Conservation (phyloP, 2,113 vertebrate genomes). For the Sporophila hypoxantha region DNA sequence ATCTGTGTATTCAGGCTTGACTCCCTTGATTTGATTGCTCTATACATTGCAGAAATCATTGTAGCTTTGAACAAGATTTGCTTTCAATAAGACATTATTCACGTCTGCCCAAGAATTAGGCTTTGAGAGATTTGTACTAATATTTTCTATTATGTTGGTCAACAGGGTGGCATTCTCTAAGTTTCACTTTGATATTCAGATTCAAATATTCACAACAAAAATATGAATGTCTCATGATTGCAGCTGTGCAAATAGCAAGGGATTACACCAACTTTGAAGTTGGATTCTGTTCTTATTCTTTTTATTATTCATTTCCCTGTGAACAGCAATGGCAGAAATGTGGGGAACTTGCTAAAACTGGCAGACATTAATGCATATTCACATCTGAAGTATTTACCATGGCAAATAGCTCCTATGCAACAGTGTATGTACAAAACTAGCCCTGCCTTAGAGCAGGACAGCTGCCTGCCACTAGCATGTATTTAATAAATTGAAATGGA, state of each 20-base stretch:
- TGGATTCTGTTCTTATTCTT: constrained; percentile 2
- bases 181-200: constrained; percentile 54
- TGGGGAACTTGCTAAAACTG: not conserved
- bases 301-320: constrained; percentile 22
- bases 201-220: constrained; percentile 56
- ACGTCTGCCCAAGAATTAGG: constrained; percentile 25
- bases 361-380: not conserved
- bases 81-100: constrained; percentile 45
- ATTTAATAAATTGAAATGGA: not conserved
- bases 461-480: not conserved
- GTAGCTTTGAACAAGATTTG: constrained; percentile 37
- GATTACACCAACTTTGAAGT: constrained; percentile 34
- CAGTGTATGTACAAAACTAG: not conserved
- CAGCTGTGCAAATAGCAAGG: constrained; percentile 50
- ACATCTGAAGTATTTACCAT: not conserved
- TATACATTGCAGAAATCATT: constrained; percentile 33
- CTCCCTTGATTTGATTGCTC: constrained; percentile 42
- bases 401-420: not conserved
- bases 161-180: constrained; percentile 48
- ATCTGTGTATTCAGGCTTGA: not conserved
- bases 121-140: constrained; percentile 46
- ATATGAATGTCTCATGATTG: constrained; percentile 59
- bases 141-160: constrained; percentile 59
- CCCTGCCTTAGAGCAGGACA: not conserved
- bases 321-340: constrained; percentile 9